Evolutionary conservation across 2,113 vertebrate genomes (phyloP), one percentile per base, ranked within the genome.

Genomic region (Ascaphus truei): DNA sequence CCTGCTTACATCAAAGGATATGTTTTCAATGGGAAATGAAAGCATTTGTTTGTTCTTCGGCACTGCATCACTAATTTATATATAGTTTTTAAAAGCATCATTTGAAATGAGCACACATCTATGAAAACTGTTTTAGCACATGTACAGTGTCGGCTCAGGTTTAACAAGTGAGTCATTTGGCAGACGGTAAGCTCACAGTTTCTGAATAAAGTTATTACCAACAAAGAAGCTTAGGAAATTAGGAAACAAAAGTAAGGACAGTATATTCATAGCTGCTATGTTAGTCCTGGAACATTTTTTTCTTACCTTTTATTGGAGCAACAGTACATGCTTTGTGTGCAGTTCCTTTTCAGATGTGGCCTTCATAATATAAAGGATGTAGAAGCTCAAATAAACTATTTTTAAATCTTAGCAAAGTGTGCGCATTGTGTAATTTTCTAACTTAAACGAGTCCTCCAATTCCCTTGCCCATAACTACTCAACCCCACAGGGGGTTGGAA

Each of bases 11-110:
- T 80, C 63, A 76, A 74, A 68, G 68, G 62, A 75, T 52, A 63
- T 62, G 22, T 63, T 73, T 73, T 62, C 58, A 66, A 45, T 3
- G 52, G 75, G 72, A 72, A 79, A 79, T 75, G 58, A 22, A 63
- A 51, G 56, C 51, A 25, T 52, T 39, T 72, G 73, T 62, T 39
- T 77, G 22, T 73, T 72, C 56, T 62, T 62, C 65, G 52, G 73
- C 71, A 73, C 16, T 37, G 51, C 15, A 62, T 61, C 33, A 23
- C 60, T 66, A 36, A 30, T n/a, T 55, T 53, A 22, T 2, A 7
- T n/a, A n/a, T n/a, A n/a, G n/a, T 22, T 47, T 62, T 62, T 36
- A 23, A 20, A 63, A 31, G 29, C 8, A 63, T 63, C 4, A 63
- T 63, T 63, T 63, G 50, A 48, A 36, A 63, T 63, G 20, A 36